Conservation (phyloP, 2,797 vertebrate species). For the Phylloscopus collybita region DNA sequence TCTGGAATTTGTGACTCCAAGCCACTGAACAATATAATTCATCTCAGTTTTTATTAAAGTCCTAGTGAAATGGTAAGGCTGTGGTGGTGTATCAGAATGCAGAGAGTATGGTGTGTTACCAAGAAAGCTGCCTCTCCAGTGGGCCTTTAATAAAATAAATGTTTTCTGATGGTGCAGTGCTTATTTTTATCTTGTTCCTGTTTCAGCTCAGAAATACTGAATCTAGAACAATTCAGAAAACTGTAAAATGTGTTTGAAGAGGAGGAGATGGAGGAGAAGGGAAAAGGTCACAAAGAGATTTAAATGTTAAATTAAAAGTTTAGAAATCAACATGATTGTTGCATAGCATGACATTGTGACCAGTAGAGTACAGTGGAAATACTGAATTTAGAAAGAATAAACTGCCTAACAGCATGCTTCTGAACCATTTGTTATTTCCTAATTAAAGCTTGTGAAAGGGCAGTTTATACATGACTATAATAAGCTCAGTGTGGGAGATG, state of each 20-base stretch:
- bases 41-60: slow-evolving; percentile 56
- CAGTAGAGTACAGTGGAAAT: slow-evolving; percentile 32
- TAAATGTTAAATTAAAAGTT: slow-evolving; percentile 55
- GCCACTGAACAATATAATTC: slow-evolving; percentile 51
- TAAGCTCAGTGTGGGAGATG: slow-evolving; percentile 62
- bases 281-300: slow-evolving; percentile 56
- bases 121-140: slow-evolving; percentile 49
- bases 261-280: slow-evolving; percentile 27
- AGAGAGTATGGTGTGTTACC: neutral
- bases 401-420: slow-evolving; percentile 37
- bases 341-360: slow-evolving; percentile 49
- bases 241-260: slow-evolving; percentile 39
- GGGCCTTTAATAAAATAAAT: slow-evolving; percentile 60
- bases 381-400: slow-evolving; percentile 59
- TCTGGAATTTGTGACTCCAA: slow-evolving; percentile 54
- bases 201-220: slow-evolving; percentile 45
- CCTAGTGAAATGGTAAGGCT: neutral
- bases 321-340: slow-evolving; percentile 51
- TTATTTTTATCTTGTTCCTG: slow-evolving; percentile 52
- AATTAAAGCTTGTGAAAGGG: slow-evolving; percentile 65
- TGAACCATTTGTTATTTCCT: slow-evolving; percentile 56
- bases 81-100: slow-evolving; percentile 34
- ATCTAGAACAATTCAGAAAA: slow-evolving; percentile 48
- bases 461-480: slow-evolving; percentile 55
- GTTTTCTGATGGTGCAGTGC: slow-evolving; percentile 35